Base-by-base conservation (phyloP, 1,140 invertebrate genomes). In the Anoplolepis gracilipes region DNA sequence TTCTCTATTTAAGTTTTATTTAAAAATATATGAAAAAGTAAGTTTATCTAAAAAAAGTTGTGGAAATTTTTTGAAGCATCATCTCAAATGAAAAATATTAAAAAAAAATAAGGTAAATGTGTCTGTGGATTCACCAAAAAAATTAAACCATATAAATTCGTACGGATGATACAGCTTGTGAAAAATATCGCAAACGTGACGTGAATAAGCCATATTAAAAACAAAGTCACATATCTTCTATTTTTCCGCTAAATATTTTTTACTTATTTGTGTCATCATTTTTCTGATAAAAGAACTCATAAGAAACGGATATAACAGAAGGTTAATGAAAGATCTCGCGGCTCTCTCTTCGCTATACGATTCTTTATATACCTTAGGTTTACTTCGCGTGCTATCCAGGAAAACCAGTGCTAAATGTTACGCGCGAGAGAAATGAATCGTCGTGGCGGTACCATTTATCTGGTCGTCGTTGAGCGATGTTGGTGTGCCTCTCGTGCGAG, bases 321-420 rank as follows among this genome's bases (percentile, higher is more conserved):
- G 1, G 46, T 25, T 53, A 36, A 79, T 78, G 22, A 64, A 53
- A 36, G 2, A 78, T 77, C 33, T 49, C 25, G 42, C 1, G 22
- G 16, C 19, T 46, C 42, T 46, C 42, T 49, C 16, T 70, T 81
- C 22, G 11, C 22, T 13, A 16, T 22, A 25, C 19, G 28, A 46
- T 46, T 72, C 78, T 72, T 73, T 82, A 30, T 73, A 61, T 59
- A 30, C 6, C 19, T 55, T 33, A 28, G 16, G 33, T 61, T n/a
- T 57, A 70, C 3, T 28, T 81, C 36, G 78, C 65, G 53, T 22
- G 36, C 33, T 70, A 30, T 0, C 64, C 11, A n/a, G 42, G 65
- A 82, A 79, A 82, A 82, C 65, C 28, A 81, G 49, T 61, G 57
- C 53, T 82, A 82, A 82, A 73, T 82, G 67, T 82, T 82, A 82